phyloP scores from a whole-genome alignment of 2,797 vertebrate species.

The Macropus fuliginosus region DNA sequence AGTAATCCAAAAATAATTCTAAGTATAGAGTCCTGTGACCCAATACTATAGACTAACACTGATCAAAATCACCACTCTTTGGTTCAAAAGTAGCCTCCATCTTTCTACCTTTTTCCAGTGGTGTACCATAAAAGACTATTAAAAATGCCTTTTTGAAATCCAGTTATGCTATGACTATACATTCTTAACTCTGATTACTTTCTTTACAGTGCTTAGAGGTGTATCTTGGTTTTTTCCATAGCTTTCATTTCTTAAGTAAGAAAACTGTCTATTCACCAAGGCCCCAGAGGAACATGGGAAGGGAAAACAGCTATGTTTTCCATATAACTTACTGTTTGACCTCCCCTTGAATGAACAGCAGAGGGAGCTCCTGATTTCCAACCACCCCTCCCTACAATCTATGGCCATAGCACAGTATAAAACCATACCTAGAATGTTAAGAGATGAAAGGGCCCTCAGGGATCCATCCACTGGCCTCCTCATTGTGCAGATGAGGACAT shows the following conservation, averaged over 20 bases:
- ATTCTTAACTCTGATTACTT: background rate
- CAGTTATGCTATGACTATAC: background rate
- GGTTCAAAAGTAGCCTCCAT: background rate
- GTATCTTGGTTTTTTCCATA: background rate
- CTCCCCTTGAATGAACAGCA: slow-evolving; percentile 13
- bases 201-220: background rate
- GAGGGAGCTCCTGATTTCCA: background rate
- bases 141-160: background rate
- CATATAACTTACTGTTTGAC: background rate
- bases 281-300: background rate
- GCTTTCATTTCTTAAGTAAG: background rate
- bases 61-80: background rate
- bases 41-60: background rate
- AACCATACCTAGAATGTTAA: background rate
- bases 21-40: background rate
- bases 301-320: background rate
- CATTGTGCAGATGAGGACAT: background rate
- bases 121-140: background rate
- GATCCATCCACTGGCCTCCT: background rate
- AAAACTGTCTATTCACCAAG: background rate
- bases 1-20: background rate
- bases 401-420: background rate
- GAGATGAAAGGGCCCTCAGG: background rate
- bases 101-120: background rate
- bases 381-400: background rate